phyloP scores from a whole-genome alignment of 2,797 vertebrate genomes.

The Psittacula echo region DNA sequence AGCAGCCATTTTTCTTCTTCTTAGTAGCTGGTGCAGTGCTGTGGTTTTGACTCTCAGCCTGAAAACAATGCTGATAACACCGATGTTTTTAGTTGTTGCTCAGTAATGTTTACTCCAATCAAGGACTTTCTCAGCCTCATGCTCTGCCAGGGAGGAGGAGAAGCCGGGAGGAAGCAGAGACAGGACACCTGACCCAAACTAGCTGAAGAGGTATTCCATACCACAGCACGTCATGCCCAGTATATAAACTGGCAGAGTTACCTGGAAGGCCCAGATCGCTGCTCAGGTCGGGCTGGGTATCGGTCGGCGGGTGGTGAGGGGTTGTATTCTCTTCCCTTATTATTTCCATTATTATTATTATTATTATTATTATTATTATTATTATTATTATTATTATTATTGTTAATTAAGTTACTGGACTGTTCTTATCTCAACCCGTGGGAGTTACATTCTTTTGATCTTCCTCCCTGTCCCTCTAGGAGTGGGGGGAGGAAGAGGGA shows the following conservation, averaged over 20 bases:
- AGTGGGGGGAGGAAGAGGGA: not conserved
- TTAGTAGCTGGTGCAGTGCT: not conserved
- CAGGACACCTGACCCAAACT: not conserved
- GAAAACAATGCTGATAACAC: not conserved
- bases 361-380: not conserved
- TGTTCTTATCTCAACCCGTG: not conserved
- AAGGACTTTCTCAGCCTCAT: not conserved
- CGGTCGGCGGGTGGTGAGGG: fast-evolving
- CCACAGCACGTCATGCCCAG: not conserved
- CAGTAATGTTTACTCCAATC: not conserved
- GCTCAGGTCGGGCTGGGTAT: not conserved
- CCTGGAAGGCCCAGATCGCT: not conserved
- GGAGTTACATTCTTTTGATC: not conserved
- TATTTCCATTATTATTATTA: not conserved
- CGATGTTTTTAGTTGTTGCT: not conserved
- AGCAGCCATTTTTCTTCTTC: not conserved
- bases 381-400: not conserved
- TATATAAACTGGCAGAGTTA: not conserved
- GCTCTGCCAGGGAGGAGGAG: not conserved
- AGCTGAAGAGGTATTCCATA: not conserved
- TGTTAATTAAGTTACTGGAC: not conserved
- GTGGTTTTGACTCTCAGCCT: not conserved
- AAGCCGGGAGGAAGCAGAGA: not conserved
- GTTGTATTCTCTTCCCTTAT: not conserved
- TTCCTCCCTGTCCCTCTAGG: not conserved